Percentiles rank a stretch among this genome's conserved stretches.
Evolutionary conservation across 1,140 invertebrate genomes (phyloP).

Genomic region (Trichoplusia ni): DNA sequence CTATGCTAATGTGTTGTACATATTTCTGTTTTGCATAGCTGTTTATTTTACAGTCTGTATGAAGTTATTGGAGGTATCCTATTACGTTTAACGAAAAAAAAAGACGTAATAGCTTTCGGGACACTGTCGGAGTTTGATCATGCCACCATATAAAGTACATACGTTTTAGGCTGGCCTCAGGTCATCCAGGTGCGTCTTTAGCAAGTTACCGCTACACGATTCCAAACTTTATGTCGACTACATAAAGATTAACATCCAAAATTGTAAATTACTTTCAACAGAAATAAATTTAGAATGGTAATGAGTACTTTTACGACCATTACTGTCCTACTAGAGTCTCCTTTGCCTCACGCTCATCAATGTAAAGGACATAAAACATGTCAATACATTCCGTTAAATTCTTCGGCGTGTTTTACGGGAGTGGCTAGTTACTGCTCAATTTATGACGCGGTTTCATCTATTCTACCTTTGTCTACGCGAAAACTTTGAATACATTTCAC

Average conservation of each 20-base stretch:
- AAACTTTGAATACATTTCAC: slow-evolving; percentile 41
- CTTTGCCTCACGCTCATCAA: slow-evolving; percentile 59
- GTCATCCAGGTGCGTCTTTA: neutral
- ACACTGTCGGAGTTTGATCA: too few species aligned
- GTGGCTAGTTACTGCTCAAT: slow-evolving; percentile 53
- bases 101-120: too few species aligned
- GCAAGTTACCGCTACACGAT: neutral
- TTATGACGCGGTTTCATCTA: slow-evolving; percentile 52
- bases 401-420: slow-evolving; percentile 38
- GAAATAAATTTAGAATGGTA: slow-evolving; percentile 1
- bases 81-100: too few species aligned
- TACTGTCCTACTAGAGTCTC: slow-evolving; percentile 39
- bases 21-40: neutral
- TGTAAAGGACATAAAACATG: slow-evolving; percentile 68
- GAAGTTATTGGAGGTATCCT: too few species aligned
- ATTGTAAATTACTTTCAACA: neutral
- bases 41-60: neutral
- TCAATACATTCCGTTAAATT: slow-evolving; percentile 57
- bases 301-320: slow-evolving; percentile 23
- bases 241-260: too few species aligned
- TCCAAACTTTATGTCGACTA: neutral
- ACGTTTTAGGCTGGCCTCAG: too few species aligned
- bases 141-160: too few species aligned
- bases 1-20: neutral
- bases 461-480: slow-evolving; percentile 46